These are phyloP conservation scores for Malthinus seriepunctatus DNA, from an alignment of 2,888 invertebrate species.

Conservation along the genomic window DNA sequence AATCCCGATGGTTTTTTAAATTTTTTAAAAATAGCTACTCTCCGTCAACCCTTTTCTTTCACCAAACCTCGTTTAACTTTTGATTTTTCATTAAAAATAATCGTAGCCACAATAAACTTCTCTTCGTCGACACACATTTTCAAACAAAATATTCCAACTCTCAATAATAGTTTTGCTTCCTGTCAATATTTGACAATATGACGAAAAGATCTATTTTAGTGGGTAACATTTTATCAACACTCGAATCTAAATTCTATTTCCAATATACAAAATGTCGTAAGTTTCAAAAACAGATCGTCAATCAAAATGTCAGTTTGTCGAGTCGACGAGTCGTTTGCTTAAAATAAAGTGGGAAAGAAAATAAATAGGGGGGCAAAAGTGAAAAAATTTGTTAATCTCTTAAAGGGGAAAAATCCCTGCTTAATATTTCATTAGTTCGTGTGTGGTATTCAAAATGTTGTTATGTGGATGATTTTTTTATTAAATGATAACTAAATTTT, in stretches of 20 bases:
- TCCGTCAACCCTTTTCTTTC: no score
- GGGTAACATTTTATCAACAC: conserved; percentile 31
- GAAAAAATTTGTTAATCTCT: conserved; percentile 13
- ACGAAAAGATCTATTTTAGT: conserved; percentile 27
- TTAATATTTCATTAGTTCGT: not conserved
- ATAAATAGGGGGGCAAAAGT: not conserved
- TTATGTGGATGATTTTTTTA: not conserved
- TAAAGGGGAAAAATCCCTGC: not conserved
- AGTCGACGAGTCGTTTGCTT: conserved; percentile 27
- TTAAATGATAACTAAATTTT: no score
- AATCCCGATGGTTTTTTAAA: no score
- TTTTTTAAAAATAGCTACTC: no score
- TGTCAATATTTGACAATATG: conserved; percentile 24
- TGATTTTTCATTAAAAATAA: not conserved
- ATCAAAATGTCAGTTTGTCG: conserved; percentile 39
- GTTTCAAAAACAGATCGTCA: conserved; percentile 39
- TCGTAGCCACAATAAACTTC: not conserved
- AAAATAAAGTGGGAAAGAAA: conserved; percentile 28
- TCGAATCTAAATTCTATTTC: conserved; percentile 35
- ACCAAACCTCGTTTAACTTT: not conserved
- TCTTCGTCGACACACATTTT: not conserved
- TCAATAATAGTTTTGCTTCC: conserved; percentile 7
- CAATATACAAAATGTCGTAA: conserved; percentile 35
- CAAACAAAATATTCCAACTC: conserved; percentile 2
- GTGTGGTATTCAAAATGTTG: not conserved